A percentile compares a stretch with the other conserved stretches of the same genome.
These are phyloP conservation scores for Torymus texanus DNA, from an alignment of 2,888 invertebrate genomes.

Conservation along the genomic window DNA sequence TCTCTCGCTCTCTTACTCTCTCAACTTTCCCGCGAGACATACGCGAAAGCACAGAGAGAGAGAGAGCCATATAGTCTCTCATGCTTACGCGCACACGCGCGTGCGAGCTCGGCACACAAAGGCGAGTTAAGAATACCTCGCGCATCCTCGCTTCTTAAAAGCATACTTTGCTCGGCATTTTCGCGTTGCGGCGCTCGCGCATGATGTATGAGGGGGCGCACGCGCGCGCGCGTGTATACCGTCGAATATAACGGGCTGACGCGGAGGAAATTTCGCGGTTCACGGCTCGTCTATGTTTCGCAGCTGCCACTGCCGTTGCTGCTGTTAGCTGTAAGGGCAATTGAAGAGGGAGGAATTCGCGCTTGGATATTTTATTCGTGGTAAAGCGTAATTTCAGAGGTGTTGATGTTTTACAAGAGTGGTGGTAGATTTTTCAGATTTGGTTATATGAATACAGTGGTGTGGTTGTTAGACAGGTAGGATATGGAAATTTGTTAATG, in stretches of 20 bases:
- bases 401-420: too few relatives aligned
- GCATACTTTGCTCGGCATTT: conserved; percentile 70
- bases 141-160: conserved; percentile 65
- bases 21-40: conserved; percentile 16
- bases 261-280: conserved; percentile 25
- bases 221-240: too few relatives aligned
- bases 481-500: too few relatives aligned
- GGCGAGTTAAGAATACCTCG: conserved; percentile 67
- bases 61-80: too few relatives aligned
- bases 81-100: too few relatives aligned
- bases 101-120: conserved; percentile 53
- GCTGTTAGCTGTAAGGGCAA: too few relatives aligned
- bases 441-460: too few relatives aligned
- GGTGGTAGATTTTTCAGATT: too few relatives aligned
- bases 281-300: neutral
- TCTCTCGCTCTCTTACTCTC: conserved; percentile 14
- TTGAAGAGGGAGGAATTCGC: too few relatives aligned
- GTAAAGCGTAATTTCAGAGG: neutral
- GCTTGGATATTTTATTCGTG: neutral
- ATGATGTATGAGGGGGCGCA: too few relatives aligned
- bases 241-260: conserved; percentile 2
- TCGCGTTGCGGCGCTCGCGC: conserved; percentile 44
- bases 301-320: neutral
- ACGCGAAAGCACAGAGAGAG: conserved; percentile 55
- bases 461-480: too few relatives aligned